Conservation (phyloP, 2,888 invertebrate genomes). For the Orthosia cruda region DNA sequence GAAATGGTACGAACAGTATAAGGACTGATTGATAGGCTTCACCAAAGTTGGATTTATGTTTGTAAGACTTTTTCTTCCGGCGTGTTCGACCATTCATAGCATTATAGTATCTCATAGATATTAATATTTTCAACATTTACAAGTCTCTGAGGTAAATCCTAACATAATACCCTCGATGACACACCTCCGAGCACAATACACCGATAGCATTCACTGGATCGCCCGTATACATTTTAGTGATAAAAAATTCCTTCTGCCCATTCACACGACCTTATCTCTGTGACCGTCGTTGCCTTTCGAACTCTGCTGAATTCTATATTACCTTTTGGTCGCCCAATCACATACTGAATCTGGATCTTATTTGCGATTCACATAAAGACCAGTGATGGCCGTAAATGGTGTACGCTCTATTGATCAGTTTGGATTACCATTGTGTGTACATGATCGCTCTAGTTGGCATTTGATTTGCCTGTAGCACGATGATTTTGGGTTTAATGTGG, state of each 20-base stretch:
- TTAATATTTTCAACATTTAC: too few relatives aligned
- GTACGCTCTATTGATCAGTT: conserved; percentile 60
- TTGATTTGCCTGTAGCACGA: conserved; percentile 29
- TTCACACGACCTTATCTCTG: conserved; percentile 53
- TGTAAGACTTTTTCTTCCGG: too few relatives aligned
- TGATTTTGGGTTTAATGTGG: conserved; percentile 31
- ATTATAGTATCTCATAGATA: too few relatives aligned
- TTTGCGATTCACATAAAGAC: conserved; percentile 65
- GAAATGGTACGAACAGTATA: too few relatives aligned
- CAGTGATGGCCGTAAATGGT: conserved; percentile 56
- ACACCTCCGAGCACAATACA: conserved; percentile 11
- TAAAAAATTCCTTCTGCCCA: conserved; percentile 52
- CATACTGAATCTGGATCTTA: conserved; percentile 61
- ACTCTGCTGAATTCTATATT: conserved; percentile 60
- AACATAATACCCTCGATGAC: conserved; percentile 36
- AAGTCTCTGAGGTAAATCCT: too few relatives aligned
- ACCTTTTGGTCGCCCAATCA: conserved; percentile 52
- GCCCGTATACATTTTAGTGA: conserved; percentile 40
- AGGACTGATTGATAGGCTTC: too few relatives aligned
- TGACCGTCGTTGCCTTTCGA: conserved; percentile 50
- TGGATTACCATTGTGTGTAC: conserved; percentile 56
- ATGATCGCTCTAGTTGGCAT: conserved; percentile 40
- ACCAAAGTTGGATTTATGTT: too few relatives aligned
- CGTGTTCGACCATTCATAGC: too few relatives aligned
- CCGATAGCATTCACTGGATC: conserved; percentile 49